A percentile compares a stretch with the other conserved stretches of the same genome.
Conservation (phyloP, 23 tunicate species). For the Clavelina lepadiformis region DNA sequence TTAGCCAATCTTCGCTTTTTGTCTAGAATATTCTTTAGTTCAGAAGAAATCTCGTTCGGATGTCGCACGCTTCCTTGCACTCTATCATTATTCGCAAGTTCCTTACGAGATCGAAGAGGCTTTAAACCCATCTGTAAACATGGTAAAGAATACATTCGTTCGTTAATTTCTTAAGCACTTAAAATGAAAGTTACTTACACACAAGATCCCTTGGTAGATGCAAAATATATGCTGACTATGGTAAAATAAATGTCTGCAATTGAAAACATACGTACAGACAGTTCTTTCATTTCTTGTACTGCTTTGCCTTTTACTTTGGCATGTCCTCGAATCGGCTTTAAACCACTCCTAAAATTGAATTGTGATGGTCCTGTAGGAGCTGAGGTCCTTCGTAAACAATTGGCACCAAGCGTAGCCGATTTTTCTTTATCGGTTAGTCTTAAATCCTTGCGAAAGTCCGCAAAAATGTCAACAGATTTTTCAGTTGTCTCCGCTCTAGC, state of each 20-base stretch:
- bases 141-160: too few species aligned
- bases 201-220: too few species aligned
- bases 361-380: not conserved
- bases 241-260: too few species aligned
- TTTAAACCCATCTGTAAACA: not conserved
- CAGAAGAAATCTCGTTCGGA: conserved; percentile 53
- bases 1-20: conserved; percentile 23
- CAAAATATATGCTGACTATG: too few species aligned
- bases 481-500: too few species aligned
- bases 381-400: not conserved
- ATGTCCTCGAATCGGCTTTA: too few species aligned
- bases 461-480: conserved; percentile 24
- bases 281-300: conserved; percentile 11
- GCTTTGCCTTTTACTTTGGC: conserved; percentile 1
- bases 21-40: conserved; percentile 44
- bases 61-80: conserved; percentile 43
- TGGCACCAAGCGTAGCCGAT: conserved; percentile 7
- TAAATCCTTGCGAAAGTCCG: conserved; percentile 5
- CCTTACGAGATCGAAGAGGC: too few species aligned
- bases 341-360: too few species aligned
- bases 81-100: too few species aligned
- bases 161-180: not conserved
- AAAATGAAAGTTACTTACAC: too few species aligned
- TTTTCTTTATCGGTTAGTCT: not conserved
- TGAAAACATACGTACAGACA: too few species aligned